Conservation (phyloP, 2,113 vertebrate genomes). For the Columba livia region DNA sequence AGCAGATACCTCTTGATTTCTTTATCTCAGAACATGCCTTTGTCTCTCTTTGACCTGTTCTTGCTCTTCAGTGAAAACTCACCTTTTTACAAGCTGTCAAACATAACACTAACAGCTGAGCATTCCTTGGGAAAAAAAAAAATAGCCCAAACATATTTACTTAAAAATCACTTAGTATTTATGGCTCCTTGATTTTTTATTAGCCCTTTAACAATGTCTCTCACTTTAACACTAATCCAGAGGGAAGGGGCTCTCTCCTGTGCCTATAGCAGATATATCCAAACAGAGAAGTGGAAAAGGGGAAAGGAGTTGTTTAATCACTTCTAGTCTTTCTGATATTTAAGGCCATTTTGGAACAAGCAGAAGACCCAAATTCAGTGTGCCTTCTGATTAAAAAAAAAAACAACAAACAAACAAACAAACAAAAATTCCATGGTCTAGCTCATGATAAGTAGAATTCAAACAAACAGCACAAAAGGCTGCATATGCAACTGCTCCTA, state of each 20-base stretch:
- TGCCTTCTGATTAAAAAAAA: neutral
- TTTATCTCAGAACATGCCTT: slow-evolving; percentile 62
- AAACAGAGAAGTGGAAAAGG: neutral
- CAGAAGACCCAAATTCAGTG: neutral
- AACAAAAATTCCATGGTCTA: neutral
- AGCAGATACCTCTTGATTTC: slow-evolving; percentile 52
- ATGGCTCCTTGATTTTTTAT: slow-evolving; percentile 73
- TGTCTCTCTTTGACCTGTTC: slow-evolving; percentile 53
- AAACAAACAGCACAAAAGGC: neutral
- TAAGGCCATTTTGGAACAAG: slow-evolving; percentile 46
- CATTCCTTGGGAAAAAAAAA: neutral
- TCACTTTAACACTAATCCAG: slow-evolving; percentile 70
- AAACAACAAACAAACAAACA: neutral
- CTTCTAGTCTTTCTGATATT: slow-evolving; percentile 33
- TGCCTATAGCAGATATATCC: slow-evolving; percentile 47
- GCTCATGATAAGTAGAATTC: neutral
- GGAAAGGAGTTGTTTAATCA: neutral
- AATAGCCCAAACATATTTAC: slow-evolving; percentile 56
- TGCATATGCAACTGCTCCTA: neutral
- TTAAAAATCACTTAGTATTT: slow-evolving; percentile 77
- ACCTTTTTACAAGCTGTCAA: slow-evolving; percentile 74
- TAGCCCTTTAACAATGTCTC: slow-evolving; percentile 72
- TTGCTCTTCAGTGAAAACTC: slow-evolving; percentile 52
- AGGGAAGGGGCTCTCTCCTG: slow-evolving; percentile 35
- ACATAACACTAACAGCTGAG: slow-evolving; percentile 62